Evolutionary conservation across 1,140 invertebrate species (phyloP), one percentile per base, ranked within the genome.

Genomic region (Microplitis demolitor): DNA sequence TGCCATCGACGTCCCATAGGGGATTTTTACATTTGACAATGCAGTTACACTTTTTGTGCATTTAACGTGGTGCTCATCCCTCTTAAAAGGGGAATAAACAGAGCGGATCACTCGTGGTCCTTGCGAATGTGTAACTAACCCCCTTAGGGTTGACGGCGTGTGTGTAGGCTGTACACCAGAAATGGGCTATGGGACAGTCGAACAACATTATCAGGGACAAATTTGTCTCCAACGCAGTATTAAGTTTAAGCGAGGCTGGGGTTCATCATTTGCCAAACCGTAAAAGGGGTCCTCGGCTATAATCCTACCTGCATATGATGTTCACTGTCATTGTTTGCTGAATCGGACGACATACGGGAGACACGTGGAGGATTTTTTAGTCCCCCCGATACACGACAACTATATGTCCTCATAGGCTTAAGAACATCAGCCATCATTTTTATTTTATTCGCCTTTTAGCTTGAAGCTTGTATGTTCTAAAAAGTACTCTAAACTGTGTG

Each of bases 271-370:
- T 78, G 66, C 75, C 76, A 76, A 84, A 82, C 78, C 76, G 77
- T 79, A 82, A 81, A 83, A 84, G 80, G 82, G 85, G 79, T 81
- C 80, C 76, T 63, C 74, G 74, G 62, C 75, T 81, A 80, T 87
- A 87, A 87, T 87, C 85, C 85, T 87, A 87, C 86, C 86, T 87
- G 86, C 85, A 84, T 81, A 83, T 81, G 85, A 87, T 87, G 84
- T 85, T 81, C 84, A 82, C 35, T 16, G 62, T 78, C 78, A 83
- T 83, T 84, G 80, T 82, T 80, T 79, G 79, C 71, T 72, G 66
- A 79, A 71, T 75, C 76, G 70, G 71, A 66, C 76, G 74, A 83
- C 80, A 83, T 82, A 83, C 77, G 74, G 76, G 64, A 56, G 68
- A 77, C 73, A 71, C 66, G 66, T 67, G 66, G 66, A 54, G 11